Conservation (phyloP, 2,113 vertebrate genomes). For the Microtus pennsylvanicus region DNA sequence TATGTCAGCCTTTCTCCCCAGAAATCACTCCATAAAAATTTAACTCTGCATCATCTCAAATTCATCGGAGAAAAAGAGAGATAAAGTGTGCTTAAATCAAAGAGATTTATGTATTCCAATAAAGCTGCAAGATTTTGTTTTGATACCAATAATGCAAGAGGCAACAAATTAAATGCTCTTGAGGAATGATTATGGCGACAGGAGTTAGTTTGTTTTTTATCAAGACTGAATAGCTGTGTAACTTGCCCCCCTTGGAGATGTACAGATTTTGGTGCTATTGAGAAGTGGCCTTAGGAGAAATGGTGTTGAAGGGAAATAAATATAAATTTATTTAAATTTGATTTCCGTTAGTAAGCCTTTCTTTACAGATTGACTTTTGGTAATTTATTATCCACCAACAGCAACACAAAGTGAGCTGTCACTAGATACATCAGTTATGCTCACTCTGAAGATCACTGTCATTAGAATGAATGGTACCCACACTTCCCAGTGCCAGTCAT, state of each 20-base stretch:
- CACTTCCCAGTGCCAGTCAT: background rate
- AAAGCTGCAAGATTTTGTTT: constrained; percentile 77
- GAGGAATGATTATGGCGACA: constrained; percentile 77
- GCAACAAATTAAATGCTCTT: constrained; percentile 77
- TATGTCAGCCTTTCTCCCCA: constrained; percentile 66
- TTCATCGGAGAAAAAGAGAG: constrained; percentile 65
- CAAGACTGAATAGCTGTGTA: constrained; percentile 58
- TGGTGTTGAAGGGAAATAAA: constrained; percentile 45
- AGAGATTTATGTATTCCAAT: constrained; percentile 76
- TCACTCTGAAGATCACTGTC: background rate
- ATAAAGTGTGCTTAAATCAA: constrained; percentile 73
- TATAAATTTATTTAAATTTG: constrained; percentile 77
- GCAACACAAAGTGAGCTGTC: constrained; percentile 58
- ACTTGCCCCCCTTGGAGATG: constrained; percentile 65
- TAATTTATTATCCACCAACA: constrained; percentile 76
- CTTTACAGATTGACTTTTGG: constrained; percentile 52
- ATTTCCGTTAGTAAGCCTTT: constrained; percentile 69
- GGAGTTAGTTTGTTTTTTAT: constrained; percentile 74
- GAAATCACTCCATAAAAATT: constrained; percentile 78
- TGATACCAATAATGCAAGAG: constrained; percentile 78
- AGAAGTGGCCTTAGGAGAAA: constrained; percentile 77
- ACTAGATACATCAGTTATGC: constrained; percentile 47
- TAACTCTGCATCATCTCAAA: constrained; percentile 70
- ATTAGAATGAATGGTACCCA: background rate
- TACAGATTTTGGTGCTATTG: constrained; percentile 43